Conservation (phyloP, 2,888 invertebrate species). For the Halictus quadricinctus region DNA sequence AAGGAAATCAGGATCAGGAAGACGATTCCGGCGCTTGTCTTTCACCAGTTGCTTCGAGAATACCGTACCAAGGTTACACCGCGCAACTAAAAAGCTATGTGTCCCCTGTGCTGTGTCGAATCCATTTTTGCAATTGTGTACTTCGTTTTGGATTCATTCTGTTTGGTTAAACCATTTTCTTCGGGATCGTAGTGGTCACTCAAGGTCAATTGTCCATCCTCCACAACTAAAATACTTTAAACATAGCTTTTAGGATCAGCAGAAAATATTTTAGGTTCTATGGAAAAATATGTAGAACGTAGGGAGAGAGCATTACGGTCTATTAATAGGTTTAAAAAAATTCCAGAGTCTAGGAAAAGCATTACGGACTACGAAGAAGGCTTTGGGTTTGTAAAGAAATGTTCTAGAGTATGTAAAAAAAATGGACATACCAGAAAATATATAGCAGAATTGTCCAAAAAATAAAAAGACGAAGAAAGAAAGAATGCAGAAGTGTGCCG, state of each 20-base stretch:
- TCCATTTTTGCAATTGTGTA: not conserved
- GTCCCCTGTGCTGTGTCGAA: slow-evolving; percentile 11
- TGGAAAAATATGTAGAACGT: not conserved
- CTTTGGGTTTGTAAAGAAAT: no score
- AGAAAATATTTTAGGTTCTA: not conserved
- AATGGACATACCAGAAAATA: no score
- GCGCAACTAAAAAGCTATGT: slow-evolving; percentile 24
- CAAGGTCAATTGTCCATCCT: not conserved
- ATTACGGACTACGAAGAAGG: no score
- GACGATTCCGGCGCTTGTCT: slow-evolving; percentile 17
- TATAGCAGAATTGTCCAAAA: not conserved
- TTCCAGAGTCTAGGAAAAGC: no score
- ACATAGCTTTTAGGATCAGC: not conserved
- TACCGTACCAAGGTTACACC: slow-evolving; percentile 33
- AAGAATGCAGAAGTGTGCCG: no score
- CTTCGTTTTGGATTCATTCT: not conserved
- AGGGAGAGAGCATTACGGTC: no score
- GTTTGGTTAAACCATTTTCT: not conserved
- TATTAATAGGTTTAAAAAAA: no score
- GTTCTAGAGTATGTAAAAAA: no score
- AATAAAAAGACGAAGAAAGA: not conserved
- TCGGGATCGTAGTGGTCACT: not conserved
- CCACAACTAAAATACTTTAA: not conserved
- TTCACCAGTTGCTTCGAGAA: not conserved
- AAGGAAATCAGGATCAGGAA: slow-evolving; percentile 4